These are phyloP conservation scores for Caenorhabditis macrosperma DNA, from an alignment of 2,888 invertebrate genomes.

Conservation along the genomic window DNA sequence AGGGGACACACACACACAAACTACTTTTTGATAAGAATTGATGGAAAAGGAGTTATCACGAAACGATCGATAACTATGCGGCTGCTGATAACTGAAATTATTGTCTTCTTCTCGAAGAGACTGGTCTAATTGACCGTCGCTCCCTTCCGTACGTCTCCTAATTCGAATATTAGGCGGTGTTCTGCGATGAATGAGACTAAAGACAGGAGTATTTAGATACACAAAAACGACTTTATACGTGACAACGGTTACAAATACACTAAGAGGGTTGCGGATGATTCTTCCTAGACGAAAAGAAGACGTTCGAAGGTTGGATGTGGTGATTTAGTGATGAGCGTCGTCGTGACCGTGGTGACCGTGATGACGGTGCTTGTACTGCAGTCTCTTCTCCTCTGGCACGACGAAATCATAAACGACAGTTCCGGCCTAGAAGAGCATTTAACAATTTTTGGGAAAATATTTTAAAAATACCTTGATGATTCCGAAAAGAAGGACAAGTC, in stretches of 20 bases:
- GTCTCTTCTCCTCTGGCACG: conserved; percentile 73
- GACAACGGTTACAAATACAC: conserved; percentile 29
- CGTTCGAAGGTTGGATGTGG: conserved; percentile 5
- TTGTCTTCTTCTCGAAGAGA: not conserved
- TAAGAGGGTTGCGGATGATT: conserved; percentile 1
- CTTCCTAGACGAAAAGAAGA: conserved; percentile 42
- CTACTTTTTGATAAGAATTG: conserved; percentile 18
- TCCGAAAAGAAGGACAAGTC: conserved; percentile 63
- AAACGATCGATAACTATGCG: conserved; percentile 26
- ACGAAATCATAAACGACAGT: conserved; percentile 69
- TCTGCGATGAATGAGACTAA: not conserved
- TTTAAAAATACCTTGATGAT: conserved; percentile 47
- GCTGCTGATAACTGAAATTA: conserved; percentile 9
- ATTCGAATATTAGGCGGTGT: conserved; percentile 20
- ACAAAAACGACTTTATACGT: conserved; percentile 24
- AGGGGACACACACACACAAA: conserved; percentile 13
- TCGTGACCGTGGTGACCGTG: conserved; percentile 66
- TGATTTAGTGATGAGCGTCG: conserved; percentile 52
- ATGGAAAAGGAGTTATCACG: conserved; percentile 26
- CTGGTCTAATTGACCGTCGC: conserved; percentile 32
- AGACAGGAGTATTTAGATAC: not conserved
- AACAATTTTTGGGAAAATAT: not conserved
- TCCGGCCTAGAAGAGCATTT: conserved; percentile 57
- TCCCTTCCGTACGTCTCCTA: conserved; percentile 11
- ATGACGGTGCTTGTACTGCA: conserved; percentile 73